These are phyloP conservation scores for Myopa testacea DNA, from an alignment of 2,888 invertebrate genomes.

Conservation along the genomic window DNA sequence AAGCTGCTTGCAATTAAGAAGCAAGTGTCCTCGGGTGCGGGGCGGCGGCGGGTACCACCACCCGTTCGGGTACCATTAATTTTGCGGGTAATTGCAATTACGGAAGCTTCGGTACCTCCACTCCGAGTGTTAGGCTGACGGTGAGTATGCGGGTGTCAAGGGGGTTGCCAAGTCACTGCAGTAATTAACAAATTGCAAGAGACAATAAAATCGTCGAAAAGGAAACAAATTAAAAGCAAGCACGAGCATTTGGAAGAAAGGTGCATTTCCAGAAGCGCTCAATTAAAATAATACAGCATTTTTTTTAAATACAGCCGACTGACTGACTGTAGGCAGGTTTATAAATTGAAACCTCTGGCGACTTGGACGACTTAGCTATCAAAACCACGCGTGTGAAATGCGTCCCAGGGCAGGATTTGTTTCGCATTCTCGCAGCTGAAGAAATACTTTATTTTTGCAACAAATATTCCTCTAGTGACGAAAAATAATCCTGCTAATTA, in stretches of 20 bases:
- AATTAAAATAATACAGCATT: constrained; percentile 17
- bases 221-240: constrained; percentile 41
- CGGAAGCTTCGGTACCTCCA: constrained; percentile 44
- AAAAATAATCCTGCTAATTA: constrained; percentile 44
- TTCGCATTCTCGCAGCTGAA: constrained; percentile 26
- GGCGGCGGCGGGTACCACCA: constrained; percentile 27
- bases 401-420: constrained; percentile 5
- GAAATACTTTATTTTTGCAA: constrained; percentile 9
- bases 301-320: not conserved
- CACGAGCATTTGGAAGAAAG: not conserved
- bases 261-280: constrained; percentile 17
- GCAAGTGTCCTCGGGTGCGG: constrained; percentile 42
- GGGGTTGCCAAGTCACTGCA: constrained; percentile 40
- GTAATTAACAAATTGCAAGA: constrained; percentile 54
- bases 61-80: constrained; percentile 47
- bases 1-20: constrained; percentile 45
- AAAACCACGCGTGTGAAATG: not conserved
- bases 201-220: constrained; percentile 49
- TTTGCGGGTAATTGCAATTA: constrained; percentile 52
- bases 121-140: not conserved
- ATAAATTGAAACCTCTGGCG: not conserved
- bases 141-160: not conserved
- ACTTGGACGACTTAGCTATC: not conserved
- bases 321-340: not conserved
- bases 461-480: constrained; percentile 24